A percentile compares a stretch with the other conserved stretches of the same genome.
Conservation (phyloP, 2,888 invertebrate genomes). For the Athalia cordata region DNA sequence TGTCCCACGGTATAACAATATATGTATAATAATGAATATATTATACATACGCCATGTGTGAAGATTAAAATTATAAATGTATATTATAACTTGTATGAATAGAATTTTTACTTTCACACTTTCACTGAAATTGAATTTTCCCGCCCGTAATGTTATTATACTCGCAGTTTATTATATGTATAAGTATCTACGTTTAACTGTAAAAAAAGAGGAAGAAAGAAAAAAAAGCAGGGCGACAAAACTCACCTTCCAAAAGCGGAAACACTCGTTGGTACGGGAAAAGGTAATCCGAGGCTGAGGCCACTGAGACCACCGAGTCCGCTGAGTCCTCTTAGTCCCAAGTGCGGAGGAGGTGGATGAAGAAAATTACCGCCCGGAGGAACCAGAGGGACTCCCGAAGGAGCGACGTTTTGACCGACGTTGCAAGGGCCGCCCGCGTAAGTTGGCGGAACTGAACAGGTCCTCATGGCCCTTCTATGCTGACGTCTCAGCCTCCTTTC, state of each 20-base stretch:
- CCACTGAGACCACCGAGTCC: conserved; percentile 65
- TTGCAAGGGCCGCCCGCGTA: conserved; percentile 57
- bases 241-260: conserved; percentile 71
- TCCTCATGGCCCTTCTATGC: conserved; percentile 55
- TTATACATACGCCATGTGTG: too few relatives aligned
- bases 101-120: too few relatives aligned
- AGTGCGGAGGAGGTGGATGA: conserved; percentile 70
- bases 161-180: too few relatives aligned
- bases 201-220: too few relatives aligned
- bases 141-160: too few relatives aligned
- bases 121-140: too few relatives aligned
- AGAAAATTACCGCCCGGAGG: conserved; percentile 66
- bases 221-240: neutral
- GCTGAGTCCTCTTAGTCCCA: conserved; percentile 70
- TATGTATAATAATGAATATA: too few relatives aligned
- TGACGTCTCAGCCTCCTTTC: conserved; percentile 56
- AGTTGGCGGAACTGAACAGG: conserved; percentile 67
- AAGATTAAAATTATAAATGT: too few relatives aligned
- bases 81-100: too few relatives aligned
- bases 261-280: conserved; percentile 70
- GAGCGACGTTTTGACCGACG: conserved; percentile 56
- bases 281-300: conserved; percentile 69
- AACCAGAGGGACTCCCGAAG: conserved; percentile 60
- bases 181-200: too few relatives aligned
- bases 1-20: too few relatives aligned